Conservation (phyloP, 1,140 invertebrate species). For the Drosophila oshimai region DNA sequence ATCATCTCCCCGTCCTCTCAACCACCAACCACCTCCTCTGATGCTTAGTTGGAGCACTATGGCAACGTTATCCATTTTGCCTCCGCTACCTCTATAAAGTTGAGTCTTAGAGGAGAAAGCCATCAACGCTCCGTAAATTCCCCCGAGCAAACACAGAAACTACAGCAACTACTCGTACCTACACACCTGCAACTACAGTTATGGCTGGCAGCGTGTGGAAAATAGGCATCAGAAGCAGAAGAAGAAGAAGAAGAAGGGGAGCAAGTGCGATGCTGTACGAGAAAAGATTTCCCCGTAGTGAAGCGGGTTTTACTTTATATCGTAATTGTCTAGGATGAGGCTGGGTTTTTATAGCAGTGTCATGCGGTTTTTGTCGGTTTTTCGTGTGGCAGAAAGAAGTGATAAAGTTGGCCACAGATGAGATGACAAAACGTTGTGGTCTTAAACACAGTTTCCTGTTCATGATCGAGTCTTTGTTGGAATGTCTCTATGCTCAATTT, state of each 20-base stretch:
- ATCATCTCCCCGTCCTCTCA: slow-evolving; percentile 23
- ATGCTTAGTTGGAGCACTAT: slow-evolving; percentile 8
- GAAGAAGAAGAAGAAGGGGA: too few relatives aligned
- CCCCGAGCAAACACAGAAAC: slow-evolving; percentile 56
- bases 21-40: background rate
- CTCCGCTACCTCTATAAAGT: background rate
- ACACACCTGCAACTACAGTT: slow-evolving; percentile 54
- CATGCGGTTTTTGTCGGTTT: slow-evolving; percentile 19
- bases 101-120: slow-evolving; percentile 58
- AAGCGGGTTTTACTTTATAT: slow-evolving; percentile 43
- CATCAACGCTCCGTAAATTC: slow-evolving; percentile 66
- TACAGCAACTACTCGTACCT: slow-evolving; percentile 23
- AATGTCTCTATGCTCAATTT: background rate
- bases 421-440: slow-evolving; percentile 31
- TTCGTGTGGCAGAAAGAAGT: slow-evolving; percentile 1
- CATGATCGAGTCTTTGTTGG: slow-evolving; percentile 23
- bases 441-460: slow-evolving; percentile 37
- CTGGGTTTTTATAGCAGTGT: slow-evolving; percentile 31
- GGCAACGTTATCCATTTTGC: slow-evolving; percentile 30
- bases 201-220: background rate
- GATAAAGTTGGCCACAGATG: slow-evolving; percentile 24
- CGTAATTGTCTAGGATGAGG: slow-evolving; percentile 40
- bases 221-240: background rate
- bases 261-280: slow-evolving; percentile 53
- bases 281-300: slow-evolving; percentile 66